Conservation (phyloP, 2,113 vertebrate genomes). For the Sinocyclocheilus anophthalmus region DNA sequence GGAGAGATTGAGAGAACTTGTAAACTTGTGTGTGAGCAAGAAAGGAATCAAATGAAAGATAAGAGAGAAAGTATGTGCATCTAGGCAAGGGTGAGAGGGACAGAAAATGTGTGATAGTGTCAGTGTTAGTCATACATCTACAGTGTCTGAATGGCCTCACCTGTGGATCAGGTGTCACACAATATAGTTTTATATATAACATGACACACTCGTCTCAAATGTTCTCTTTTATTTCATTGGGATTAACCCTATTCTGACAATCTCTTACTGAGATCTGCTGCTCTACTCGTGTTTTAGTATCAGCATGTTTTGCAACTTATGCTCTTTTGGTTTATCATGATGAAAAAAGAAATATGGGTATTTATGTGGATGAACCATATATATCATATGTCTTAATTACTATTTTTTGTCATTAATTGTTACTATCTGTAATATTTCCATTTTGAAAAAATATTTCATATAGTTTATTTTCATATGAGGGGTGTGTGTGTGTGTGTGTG, state of each 20-base stretch:
- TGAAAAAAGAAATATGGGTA: background rate
- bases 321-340: background rate
- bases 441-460: background rate
- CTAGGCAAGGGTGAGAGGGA: background rate
- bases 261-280: background rate
- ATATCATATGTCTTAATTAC: background rate
- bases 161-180: constrained; percentile 25
- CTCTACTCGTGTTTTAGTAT: background rate
- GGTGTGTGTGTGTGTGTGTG: too few species aligned
- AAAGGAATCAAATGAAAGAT: background rate
- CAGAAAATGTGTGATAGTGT: background rate
- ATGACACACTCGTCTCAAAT: constrained; percentile 30
- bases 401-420: background rate
- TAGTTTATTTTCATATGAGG: background rate
- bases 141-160: constrained; percentile 4
- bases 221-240: constrained; percentile 23
- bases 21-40: background rate
- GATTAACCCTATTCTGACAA: background rate
- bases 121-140: constrained; percentile 33
- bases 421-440: background rate
- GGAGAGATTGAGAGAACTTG: background rate
- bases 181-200: constrained; percentile 2
- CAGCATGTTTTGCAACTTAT: background rate
- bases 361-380: background rate
- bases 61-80: background rate